phyloP scores from a whole-genome alignment of 2,113 vertebrate species.

The Perca schrenkii region DNA sequence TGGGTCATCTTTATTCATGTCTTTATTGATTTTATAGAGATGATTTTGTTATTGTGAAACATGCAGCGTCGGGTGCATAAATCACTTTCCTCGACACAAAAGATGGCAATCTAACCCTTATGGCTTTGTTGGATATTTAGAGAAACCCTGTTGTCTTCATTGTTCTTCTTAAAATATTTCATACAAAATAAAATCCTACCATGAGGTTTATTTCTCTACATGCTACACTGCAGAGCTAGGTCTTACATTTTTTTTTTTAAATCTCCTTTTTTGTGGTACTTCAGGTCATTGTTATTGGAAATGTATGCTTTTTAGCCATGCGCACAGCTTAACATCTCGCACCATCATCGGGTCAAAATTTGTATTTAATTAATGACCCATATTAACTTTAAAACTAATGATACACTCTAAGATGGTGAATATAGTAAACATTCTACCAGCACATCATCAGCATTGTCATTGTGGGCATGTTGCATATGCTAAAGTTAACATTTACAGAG shows the following conservation, averaged over 20 bases:
- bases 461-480: too few species aligned
- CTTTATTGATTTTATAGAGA: constrained; percentile 54
- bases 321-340: background rate
- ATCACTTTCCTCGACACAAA: constrained; percentile 25
- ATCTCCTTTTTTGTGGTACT: background rate
- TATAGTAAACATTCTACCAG: too few species aligned
- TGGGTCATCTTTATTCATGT: constrained; percentile 68
- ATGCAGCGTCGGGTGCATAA: constrained; percentile 48
- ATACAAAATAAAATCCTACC: background rate
- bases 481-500: too few species aligned
- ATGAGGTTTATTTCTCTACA: background rate
- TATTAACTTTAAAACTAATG: background rate
- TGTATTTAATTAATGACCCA: background rate
- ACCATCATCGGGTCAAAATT: too few species aligned
- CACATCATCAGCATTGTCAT: too few species aligned
- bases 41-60: constrained; percentile 60
- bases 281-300: background rate
- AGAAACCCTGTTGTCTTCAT: background rate
- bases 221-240: too few species aligned
- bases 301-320: background rate
- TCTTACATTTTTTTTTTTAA: constrained; percentile 1
- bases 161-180: background rate
- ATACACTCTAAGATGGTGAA: background rate
- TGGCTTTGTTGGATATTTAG: background rate
- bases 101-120: background rate